Evolutionary conservation across 2,797 vertebrate genomes (phyloP).

Genomic region (Esox lucius): DNA sequence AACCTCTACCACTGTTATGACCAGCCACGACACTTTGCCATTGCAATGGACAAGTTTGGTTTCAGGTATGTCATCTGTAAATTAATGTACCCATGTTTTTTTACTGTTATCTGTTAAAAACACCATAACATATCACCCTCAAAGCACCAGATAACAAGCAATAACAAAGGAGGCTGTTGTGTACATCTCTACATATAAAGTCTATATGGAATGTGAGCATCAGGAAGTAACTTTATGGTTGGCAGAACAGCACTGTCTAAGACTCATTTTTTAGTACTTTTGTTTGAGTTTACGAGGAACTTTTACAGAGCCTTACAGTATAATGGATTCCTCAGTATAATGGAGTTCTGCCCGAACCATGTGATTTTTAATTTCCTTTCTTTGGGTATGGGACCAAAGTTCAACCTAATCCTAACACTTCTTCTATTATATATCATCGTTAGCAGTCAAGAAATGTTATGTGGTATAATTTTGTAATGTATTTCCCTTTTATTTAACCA

Average conservation of each 20-base stretch:
- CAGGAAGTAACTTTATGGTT: too few species aligned
- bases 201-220: too few species aligned
- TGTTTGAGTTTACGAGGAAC: background rate
- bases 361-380: background rate
- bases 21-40: conserved; percentile 95
- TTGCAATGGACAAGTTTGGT: conserved; percentile 99
- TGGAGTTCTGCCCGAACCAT: background rate
- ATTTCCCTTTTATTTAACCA: too few species aligned
- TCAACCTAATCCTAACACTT: background rate
- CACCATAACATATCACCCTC: too few species aligned
- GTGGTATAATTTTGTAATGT: background rate
- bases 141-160: too few species aligned
- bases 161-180: too few species aligned
- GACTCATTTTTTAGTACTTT: background rate
- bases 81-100: background rate
- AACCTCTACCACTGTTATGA: conserved; percentile 98
- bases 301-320: background rate
- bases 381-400: background rate
- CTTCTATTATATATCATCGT: background rate
- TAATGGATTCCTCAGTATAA: background rate
- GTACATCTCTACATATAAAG: too few species aligned
- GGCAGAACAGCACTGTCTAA: background rate
- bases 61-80: conserved; percentile 81
- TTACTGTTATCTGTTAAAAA: background rate
- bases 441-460: background rate